Conservation (phyloP, 2,113 vertebrate species). For the Colinus virginianus region DNA sequence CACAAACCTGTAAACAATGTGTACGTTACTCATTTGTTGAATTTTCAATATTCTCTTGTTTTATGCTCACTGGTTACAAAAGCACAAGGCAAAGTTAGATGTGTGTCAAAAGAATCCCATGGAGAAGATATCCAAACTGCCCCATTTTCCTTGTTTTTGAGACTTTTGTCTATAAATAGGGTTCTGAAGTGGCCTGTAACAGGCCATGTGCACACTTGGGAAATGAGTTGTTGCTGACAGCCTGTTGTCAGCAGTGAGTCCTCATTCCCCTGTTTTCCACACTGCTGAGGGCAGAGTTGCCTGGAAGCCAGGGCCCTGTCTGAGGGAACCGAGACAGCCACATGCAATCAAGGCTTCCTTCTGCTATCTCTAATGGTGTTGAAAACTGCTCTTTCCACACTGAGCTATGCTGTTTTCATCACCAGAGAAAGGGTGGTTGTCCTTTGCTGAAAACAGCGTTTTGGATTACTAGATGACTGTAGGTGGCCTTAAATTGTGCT, state of each 20-base stretch:
- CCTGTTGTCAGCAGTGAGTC: background rate
- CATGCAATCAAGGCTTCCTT: rapidly evolving
- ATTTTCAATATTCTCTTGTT: background rate
- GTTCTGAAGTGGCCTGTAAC: background rate
- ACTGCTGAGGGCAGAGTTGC: background rate
- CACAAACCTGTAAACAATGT: background rate
- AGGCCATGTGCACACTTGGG: rapidly evolving
- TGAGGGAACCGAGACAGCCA: rapidly evolving
- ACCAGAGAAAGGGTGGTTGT: rapidly evolving
- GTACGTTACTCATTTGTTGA: background rate
- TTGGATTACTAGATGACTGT: background rate
- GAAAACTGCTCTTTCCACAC: background rate
- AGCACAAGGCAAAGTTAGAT: background rate
- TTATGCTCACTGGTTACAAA: background rate
- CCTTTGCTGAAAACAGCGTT: background rate
- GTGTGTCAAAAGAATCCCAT: background rate
- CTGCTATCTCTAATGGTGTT: background rate
- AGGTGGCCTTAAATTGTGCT: background rate
- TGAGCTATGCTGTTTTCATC: background rate
- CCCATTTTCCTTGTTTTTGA: background rate
- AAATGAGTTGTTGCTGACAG: conserved; percentile 8
- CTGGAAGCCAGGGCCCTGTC: background rate
- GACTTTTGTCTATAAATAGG: background rate
- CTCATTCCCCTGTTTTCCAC: background rate
- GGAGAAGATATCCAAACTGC: background rate